phyloP scores from a whole-genome alignment of 2,113 vertebrate species.

The Eptesicus fuscus region DNA sequence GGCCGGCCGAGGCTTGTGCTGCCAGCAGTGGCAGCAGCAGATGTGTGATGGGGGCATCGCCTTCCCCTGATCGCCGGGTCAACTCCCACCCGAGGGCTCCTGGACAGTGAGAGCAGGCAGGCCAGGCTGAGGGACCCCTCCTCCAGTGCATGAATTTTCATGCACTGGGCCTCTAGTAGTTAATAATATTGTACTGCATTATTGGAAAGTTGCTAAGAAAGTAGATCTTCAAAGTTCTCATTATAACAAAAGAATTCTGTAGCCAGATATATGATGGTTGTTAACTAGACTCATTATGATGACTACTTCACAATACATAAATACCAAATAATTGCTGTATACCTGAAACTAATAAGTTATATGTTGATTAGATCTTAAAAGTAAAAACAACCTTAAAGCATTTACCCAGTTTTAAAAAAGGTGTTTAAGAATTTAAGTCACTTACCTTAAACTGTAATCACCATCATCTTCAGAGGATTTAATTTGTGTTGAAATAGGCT shows the following conservation, averaged over 20 bases:
- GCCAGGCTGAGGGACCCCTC: no score
- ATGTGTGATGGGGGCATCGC: no score
- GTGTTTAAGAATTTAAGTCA: slow-evolving; percentile 37
- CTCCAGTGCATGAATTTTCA: no score
- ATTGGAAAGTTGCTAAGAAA: not conserved
- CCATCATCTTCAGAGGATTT: slow-evolving; percentile 76
- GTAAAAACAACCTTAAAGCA: not conserved
- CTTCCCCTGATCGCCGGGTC: no score
- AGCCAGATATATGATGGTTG: not conserved
- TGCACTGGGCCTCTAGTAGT: no score
- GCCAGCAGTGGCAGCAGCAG: no score
- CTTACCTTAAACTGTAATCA: slow-evolving; percentile 82
- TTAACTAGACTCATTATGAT: not conserved
- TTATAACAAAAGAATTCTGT: not conserved
- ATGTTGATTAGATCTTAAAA: not conserved
- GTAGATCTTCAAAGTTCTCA: not conserved
- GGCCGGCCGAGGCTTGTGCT: no score
- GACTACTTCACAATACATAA: not conserved
- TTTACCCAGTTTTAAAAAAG: not conserved
- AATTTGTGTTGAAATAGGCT: slow-evolving; percentile 79
- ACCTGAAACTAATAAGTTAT: not conserved
- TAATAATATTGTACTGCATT: no score
- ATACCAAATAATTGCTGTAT: not conserved
- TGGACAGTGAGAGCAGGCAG: no score
- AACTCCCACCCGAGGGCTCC: no score